Evolutionary conservation across 2,797 vertebrate species (phyloP), one percentile per base, ranked within the genome.

Genomic region (Falco columbarius): DNA sequence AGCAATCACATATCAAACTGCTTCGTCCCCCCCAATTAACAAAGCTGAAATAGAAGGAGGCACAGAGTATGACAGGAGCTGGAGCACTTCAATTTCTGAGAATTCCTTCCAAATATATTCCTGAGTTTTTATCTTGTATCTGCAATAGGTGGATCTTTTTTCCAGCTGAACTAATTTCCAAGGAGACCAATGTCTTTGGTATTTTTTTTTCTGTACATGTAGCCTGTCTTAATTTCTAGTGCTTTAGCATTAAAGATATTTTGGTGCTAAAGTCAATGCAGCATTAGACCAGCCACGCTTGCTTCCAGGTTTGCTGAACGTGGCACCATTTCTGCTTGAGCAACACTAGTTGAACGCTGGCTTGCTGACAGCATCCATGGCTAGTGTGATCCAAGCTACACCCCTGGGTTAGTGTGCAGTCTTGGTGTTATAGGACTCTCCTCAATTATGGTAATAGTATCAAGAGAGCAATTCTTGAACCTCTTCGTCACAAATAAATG

Each of bases 381-480:
- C 97, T 14, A 96, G 97, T 44, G 97, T 98, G 92, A 71, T 59
- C 89, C 97, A 93, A 98, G 97, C 80, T 99, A 98, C 21, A 75
- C 32, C 14, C 98, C 97, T 4, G 98, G 98, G 42, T 98, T 98
- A 98, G 95, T 97, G 6, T 98, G 98, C 44, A 96, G 98, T 18
- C 9, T 98, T 29, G 97, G 97, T 47, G 98, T 98, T 86, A 98
- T 98, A 11, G 98, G 97, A 34, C 98, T 98, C 74, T 98, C 98
- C 32, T 98, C 98, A 63, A 20, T 98, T 58, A 98, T 98, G 97
- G 97, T 98, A 95, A 97, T 80, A 76, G 17, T 12, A 38, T 81
- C 42, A 76, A 82, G 88, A 94, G 27, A 73, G 21, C 18, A 85
- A 18, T 85, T 68, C n/a, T 77, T 40, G 38, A 89, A 51, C 32